Base-by-base conservation (phyloP, 2,888 invertebrate species). In the Cryptus viduatorius region DNA sequence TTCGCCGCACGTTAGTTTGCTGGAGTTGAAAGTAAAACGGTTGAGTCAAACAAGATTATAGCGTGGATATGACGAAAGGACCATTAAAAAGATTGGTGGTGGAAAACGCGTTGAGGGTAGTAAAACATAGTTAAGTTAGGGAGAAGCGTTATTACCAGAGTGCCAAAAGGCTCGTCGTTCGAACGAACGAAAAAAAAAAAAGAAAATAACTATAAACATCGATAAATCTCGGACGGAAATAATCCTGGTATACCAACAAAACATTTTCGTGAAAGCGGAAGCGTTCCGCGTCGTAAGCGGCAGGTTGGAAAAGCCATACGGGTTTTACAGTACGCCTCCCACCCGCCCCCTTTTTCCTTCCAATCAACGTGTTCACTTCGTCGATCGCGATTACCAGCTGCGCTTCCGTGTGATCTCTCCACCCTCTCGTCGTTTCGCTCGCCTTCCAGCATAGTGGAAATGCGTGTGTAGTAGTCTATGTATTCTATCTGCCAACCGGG, bases 191-290 rank as follows among this genome's bases (percentile, higher is more conserved):
- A 37, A 37, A 0, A 37, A 37, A 37, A 37, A 37, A 5, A 37
- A 37, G 0, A 37, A 37, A 75, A 64, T 24, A 42, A 56, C 16
- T 65, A 56, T 76, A 65, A 77, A 72, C 56, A 77, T 82, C 82
- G 48, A 82, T 67, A 77, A 72, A 82, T 42, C 48, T n/a, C 5
- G 14, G n/a, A 31, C n/a, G 72, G 50, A 67, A 78, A 78, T 82
- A 42, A 72, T 46, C 29, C 16, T 14, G 14, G 37, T 31, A 61
- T 50, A 31, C n/a, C 67, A 19, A 31, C 29, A 59, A 78, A 29
- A 65, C 50, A 31, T 73, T 68, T 82, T 50, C 10, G 67, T 61
- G 50, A 59, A 31, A 42, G 56, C 56, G 69, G n/a, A 12, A 64
- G 53, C 24, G 46, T 65, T 77, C 67, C 69, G 48, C 44, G 29